Base-by-base conservation (phyloP, 2,113 vertebrate genomes). In the Ginglymostoma cirratum region DNA sequence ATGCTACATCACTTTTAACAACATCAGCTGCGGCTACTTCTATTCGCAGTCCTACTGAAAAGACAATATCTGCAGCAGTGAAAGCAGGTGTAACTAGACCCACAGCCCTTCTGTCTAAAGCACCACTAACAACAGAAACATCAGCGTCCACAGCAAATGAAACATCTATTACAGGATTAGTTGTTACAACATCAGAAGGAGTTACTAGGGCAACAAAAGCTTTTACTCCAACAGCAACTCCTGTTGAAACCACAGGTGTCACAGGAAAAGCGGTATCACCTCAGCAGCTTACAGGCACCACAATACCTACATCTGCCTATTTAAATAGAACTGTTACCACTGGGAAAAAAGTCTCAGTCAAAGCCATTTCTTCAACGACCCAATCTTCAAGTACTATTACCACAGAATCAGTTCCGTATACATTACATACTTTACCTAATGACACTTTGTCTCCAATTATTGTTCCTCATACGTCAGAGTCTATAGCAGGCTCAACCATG, bases 41-140 rank as follows among this genome's bases (percentile, higher is more conserved):
- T 23, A 95, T 94, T 0, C 3, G 15, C n/a, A 96, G 83, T 61
- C 97, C 97, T 94, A 97, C 97, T 0, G 96, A 97, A 48, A 97
- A 96, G 96, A 96, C 96, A 30, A 96, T 96, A 0, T 10, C 95
- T 34, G 19, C 69, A 30, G n/a, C 96, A 48, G 34, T 5, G 14
- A 96, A 96, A 96, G 17, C 95, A 93, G 61, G 95, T 96, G 12
- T 45, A 45, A 96, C 67, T n/a, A 24, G 23, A 27, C 0, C 96
- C 96, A 38, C 61, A 23, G n/a, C 7, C 5, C 30, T 65, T 66
- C 2, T 66, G 89, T 38, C 65, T 38, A 42, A n/a, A 66, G 21
- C 89, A 66, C 61, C 89, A 66, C 38, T 93, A 66, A 19, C 55
- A 5, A 72, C 86, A 83, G 95, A 96, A 3, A 96, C 95, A 87